Base-by-base conservation (phyloP, 2,113 vertebrate genomes). In the Gadus chalcogrammus region DNA sequence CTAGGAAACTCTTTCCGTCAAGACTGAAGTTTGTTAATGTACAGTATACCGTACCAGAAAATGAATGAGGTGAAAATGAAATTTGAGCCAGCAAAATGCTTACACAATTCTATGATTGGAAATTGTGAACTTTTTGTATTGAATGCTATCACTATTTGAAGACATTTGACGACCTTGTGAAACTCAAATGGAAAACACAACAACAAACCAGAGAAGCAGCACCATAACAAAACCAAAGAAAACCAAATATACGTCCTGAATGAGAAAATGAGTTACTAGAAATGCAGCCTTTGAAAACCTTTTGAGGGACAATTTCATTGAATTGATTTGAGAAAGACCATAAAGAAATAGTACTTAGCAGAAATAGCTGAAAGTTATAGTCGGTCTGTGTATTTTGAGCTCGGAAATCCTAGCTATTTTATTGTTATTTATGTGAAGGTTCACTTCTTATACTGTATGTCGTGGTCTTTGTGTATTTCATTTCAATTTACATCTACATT, bases 251-350 rank as follows among this genome's bases (percentile, higher is more conserved):
- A 58, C 55, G 5, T 48, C 42, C 42, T 58, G 31, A 58, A 18
- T 28, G 20, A 76, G 62, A 64, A 73, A 52, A 70, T 73, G 48
- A 63, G 52, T 52, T 81, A 64, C 17, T 55, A 63, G 15, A 62
- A 72, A 35, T 18, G 53, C 53, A 48, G 22, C 35, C 28, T 84
- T 68, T 78, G 66, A 64, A 71, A 71, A 76, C 9, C 67, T 52
- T 70, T 63, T 67, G 67, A 76, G 72, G 69, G 78, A 89, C 77
- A 56, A 78, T 69, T 61, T 83, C 64, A 64, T 66, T 69, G 76
- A 71, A 79, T 76, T 74, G 42, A 48, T 48, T 48, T 2, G 42
- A 48, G 42, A 13, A 13, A 48, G 42, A 12, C 3, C 6, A 48
- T 48, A 13, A 48, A 48, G 42, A 48, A 48, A 13, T 9, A 48